Evolutionary conservation across 2,797 vertebrate species (phyloP).

Genomic region (Anniella stebbinsi): DNA sequence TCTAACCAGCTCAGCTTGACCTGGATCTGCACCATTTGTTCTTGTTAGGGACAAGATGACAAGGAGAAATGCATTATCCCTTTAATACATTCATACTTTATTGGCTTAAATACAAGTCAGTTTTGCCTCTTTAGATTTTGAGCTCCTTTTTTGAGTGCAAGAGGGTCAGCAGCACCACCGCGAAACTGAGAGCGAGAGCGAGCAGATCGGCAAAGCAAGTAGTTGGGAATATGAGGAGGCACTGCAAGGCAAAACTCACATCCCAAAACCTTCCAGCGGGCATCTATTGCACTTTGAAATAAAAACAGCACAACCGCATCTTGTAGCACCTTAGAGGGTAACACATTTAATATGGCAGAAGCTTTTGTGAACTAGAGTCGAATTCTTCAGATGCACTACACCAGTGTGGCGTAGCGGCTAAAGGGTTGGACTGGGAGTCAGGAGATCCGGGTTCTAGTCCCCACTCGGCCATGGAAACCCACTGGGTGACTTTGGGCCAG

Average conservation of each 20-base stretch:
- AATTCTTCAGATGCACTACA: background rate
- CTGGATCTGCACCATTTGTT: background rate
- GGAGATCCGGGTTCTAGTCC: too few relatives aligned
- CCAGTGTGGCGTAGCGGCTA: too few relatives aligned
- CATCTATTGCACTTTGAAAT: background rate
- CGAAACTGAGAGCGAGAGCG: background rate
- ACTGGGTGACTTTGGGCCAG: too few relatives aligned
- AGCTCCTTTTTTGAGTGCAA: constrained; percentile 47
- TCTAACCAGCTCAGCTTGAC: background rate
- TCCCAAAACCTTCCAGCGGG: background rate
- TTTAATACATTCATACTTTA: constrained; percentile 68
- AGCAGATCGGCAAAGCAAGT: constrained; percentile 10
- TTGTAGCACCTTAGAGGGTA: too few relatives aligned
- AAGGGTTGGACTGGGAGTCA: too few relatives aligned
- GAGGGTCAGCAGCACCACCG: constrained; percentile 44
- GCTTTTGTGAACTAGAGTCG: background rate
- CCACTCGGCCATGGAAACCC: too few relatives aligned
- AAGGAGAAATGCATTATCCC: background rate
- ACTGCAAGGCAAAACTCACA: constrained; percentile 29
- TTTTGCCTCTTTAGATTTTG: constrained; percentile 42
- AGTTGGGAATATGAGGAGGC: background rate
- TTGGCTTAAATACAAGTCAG: constrained; percentile 62
- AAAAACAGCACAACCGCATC: background rate
- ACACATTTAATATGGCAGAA: background rate
- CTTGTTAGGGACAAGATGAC: background rate